Conservation (phyloP, 2,888 invertebrate species). For the Acanthosepion esculentum region DNA sequence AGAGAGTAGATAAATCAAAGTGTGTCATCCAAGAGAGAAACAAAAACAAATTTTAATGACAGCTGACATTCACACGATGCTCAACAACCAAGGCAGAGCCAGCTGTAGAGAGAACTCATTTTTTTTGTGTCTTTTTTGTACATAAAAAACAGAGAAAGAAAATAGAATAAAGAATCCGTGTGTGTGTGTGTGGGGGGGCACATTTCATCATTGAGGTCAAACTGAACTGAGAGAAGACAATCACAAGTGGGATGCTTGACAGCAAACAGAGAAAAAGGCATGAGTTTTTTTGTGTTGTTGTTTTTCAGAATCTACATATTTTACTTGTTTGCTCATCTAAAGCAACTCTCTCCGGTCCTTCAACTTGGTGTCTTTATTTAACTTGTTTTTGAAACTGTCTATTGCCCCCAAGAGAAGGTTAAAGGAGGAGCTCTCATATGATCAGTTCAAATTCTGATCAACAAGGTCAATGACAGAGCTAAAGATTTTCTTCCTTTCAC, state of each 20-base stretch:
- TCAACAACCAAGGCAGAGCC: neutral
- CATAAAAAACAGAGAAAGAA: neutral
- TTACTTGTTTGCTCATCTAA: too few relatives aligned
- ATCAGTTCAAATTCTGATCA: too few relatives aligned
- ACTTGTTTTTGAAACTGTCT: too few relatives aligned
- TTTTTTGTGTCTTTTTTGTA: neutral
- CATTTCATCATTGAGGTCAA: constrained; percentile 8
- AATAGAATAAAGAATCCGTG: neutral
- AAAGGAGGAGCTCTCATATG: too few relatives aligned
- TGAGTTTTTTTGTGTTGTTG: too few relatives aligned
- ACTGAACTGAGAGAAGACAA: neutral
- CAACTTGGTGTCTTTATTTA: too few relatives aligned
- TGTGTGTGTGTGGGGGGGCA: neutral
- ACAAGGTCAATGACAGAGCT: too few relatives aligned
- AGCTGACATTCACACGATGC: constrained; percentile 8
- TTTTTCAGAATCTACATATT: too few relatives aligned
- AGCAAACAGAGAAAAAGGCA: neutral
- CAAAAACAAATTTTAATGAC: neutral
- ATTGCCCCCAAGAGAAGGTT: too few relatives aligned
- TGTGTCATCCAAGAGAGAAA: neutral
- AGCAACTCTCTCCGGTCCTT: too few relatives aligned
- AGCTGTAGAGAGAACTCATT: neutral
- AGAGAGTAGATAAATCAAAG: neutral
- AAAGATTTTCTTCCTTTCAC: too few relatives aligned
- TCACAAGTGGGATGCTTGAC: neutral